These are phyloP conservation scores for Syngnathus typhle DNA, from an alignment of 2,113 vertebrate species.

Conservation along the genomic window DNA sequence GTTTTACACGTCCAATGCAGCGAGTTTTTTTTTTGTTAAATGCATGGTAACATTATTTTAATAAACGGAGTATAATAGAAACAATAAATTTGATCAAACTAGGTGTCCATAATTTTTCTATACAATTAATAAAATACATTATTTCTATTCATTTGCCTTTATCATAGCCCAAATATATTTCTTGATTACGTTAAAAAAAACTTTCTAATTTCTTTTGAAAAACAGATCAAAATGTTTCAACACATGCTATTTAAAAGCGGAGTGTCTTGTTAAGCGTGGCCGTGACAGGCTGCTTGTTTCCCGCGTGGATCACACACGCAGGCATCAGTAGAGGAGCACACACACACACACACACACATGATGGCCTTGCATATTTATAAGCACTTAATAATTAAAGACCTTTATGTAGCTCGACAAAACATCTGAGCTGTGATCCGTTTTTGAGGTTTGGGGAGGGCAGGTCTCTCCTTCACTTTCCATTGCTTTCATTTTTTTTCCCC, in stretches of 20 bases:
- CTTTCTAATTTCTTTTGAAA: background rate
- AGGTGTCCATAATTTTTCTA: background rate
- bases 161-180: background rate
- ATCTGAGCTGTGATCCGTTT: slow-evolving; percentile 65
- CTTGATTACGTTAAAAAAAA: background rate
- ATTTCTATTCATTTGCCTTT: background rate
- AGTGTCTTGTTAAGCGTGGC: slow-evolving; percentile 45
- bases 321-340: slow-evolving; percentile 58
- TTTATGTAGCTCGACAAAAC: slow-evolving; percentile 75
- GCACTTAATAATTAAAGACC: slow-evolving; percentile 76
- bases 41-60: background rate
- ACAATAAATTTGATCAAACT: background rate
- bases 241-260: slow-evolving; percentile 6
- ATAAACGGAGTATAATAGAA: background rate
- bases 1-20: background rate
- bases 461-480: slow-evolving; percentile 11
- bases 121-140: background rate
- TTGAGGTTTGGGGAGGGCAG: slow-evolving; percentile 41
- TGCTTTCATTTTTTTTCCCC: background rate
- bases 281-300: slow-evolving; percentile 55
- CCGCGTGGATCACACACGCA: slow-evolving; percentile 2
- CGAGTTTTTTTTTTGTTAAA: background rate
- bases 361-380: slow-evolving; percentile 70
- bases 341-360: background rate
- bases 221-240: slow-evolving; percentile 7